Percentiles rank a stretch among this genome's conserved stretches.
These are phyloP conservation scores for Picathartes gymnocephalus DNA, from an alignment of 2,113 vertebrate genomes.

Conservation along the genomic window DNA sequence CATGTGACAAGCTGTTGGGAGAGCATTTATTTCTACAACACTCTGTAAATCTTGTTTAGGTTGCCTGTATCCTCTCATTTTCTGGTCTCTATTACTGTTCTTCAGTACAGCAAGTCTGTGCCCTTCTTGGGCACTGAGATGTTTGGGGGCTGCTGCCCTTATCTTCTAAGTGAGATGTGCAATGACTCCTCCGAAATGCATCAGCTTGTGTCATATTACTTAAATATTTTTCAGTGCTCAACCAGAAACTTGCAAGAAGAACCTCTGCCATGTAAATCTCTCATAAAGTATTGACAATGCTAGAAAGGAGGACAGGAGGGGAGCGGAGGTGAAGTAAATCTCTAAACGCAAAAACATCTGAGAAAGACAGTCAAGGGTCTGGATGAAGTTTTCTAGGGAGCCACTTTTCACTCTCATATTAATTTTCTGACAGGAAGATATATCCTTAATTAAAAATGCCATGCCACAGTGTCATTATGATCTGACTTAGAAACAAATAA, in stretches of 20 bases:
- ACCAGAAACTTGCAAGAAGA: not conserved
- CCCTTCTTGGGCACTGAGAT: not conserved
- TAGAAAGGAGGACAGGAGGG: not conserved
- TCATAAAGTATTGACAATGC: not conserved
- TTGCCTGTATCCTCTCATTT: not conserved
- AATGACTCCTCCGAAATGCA: not conserved
- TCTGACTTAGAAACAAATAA: not conserved
- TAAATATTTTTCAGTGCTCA: not conserved
- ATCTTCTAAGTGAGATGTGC: not conserved
- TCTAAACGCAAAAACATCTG: not conserved
- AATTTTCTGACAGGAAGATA: not conserved
- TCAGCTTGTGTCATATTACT: not conserved
- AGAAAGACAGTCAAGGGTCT: not conserved
- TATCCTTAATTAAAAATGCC: not conserved
- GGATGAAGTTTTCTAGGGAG: not conserved
- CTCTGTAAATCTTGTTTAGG: slow-evolving; percentile 28
- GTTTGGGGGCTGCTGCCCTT: not conserved
- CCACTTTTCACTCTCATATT: not conserved
- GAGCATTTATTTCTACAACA: slow-evolving; percentile 43
- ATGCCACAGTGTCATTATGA: not conserved
- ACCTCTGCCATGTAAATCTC: not conserved
- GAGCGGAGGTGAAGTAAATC: not conserved
- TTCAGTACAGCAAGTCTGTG: not conserved
- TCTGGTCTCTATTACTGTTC: slow-evolving; percentile 7
- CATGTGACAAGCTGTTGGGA: slow-evolving; percentile 43